Evolutionary conservation across 23 tunicate genomes (phyloP), one percentile per base, ranked within the genome.

Genomic region (Halocynthia aurantium): DNA sequence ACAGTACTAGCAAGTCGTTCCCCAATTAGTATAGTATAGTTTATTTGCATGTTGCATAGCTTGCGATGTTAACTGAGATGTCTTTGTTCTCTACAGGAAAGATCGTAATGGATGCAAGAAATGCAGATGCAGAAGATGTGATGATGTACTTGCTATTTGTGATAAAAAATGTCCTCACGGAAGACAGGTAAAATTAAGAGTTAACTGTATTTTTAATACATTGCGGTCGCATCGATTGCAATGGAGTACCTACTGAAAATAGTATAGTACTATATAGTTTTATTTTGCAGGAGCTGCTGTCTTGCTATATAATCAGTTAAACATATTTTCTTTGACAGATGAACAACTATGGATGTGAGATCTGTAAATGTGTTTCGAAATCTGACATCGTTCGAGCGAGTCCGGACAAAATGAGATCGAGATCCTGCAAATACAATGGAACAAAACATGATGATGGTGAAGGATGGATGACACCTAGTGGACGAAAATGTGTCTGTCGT

Each of bases 91-190:
- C 11, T 69, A 13, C 83, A 87, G 93, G 66, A 71, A 64, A 75
- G 68, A 86, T 73, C 81, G 84, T 80, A 87, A 82, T 8, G 77
- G 87, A 6, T 88, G 95, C 52, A 76, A 82, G 18, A 76, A 76
- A 61, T 88, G 95, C 84, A 78, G 69, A 67, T 88, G 95, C 78
- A 62, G 87, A 7, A 49, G 77, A 58, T 88, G 95, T 56, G 81
- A 80, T 7, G 20, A 63, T 44, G 68, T 80, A 62, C 70, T 60
- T 71, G 56, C 60, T 12, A 52, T 72, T 6, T 88, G 95, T 76
- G 52, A 51, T 56, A 88, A 88, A 58, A 53, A 73, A 67, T 88
- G 95, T 72, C 63, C 64, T 71, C 54, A 61, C 18, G 95, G 95
- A 6, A 52, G 80, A 67, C 18, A 22, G 78, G 78, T 74, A 64